Evolutionary conservation across 2,797 vertebrate species (phyloP), one percentile per base, ranked within the genome.

Genomic region (Staurois parvus): DNA sequence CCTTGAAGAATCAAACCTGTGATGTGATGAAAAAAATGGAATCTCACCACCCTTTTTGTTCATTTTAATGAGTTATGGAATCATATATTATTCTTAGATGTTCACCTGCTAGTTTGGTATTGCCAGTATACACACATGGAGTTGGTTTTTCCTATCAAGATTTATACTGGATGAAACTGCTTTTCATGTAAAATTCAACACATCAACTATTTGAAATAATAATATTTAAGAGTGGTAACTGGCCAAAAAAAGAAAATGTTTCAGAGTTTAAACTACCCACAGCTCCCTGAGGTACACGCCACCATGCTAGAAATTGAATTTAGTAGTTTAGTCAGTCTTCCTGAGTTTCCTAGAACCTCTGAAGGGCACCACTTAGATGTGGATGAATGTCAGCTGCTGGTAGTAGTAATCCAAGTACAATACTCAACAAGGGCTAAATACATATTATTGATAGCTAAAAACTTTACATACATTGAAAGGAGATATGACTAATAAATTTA

Each of bases 21-120:
- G 85, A 87, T 87, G 85, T 83, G 81, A 87, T 87, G 85, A 87
- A 87, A 87, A 87, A 87, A 87, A 87, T 83, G 85, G 85, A 87
- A 87, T 87, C 81, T 87, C 81, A 83, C 80, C 80, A 87, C 85
- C 81, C 85, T 83, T 87, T 87, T 87, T 87, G 80, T 87, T 83
- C 59, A 83, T 87, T 87, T 87, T 83, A 87, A 87, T 87, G 81
- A 87, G 85, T 87, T 83, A 87, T 79, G 82, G 80, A 75, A 76
- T 87, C 85, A 87, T 87, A 83, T 87, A 87, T 87, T 87, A 87
- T 87, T 87, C 77, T 87, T 83, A 87, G 85, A 83, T 87, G 85
- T 87, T 87, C 85, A 86, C 85, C 85, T 86, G 85, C 80, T 83
- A 83, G 80, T 56, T 83, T 79, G 69, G 75, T 66, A 66, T 81